Conservation (phyloP, 2,113 vertebrate species). For the Mormyrus lacerda region DNA sequence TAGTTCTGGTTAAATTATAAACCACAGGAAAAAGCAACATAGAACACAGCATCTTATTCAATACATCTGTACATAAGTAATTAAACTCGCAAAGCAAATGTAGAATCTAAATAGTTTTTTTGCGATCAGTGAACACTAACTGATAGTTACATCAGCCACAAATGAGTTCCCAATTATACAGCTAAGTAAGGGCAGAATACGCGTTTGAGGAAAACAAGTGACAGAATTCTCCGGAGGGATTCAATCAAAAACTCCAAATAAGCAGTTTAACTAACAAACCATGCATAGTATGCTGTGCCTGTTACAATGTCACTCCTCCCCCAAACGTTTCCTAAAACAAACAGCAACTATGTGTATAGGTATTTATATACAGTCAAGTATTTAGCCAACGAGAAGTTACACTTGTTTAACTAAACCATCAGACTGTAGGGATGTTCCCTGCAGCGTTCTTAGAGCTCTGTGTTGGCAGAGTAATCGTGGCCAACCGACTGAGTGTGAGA, state of each 20-base stretch:
- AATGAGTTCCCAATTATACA: background rate
- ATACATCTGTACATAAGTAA: background rate
- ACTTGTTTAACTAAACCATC: background rate
- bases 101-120: background rate
- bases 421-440: background rate
- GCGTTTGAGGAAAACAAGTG: background rate
- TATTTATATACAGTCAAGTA: background rate
- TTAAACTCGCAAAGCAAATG: background rate
- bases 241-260: background rate
- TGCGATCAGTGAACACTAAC: background rate
- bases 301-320: background rate
- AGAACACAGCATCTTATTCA: background rate
- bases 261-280: background rate
- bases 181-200: background rate
- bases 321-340: background rate
- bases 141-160: background rate
- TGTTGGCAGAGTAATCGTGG: background rate
- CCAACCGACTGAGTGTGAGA: background rate
- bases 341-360: background rate
- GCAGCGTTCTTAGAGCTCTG: background rate
- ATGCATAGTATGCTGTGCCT: background rate
- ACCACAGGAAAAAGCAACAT: background rate
- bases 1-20: background rate
- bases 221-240: background rate
- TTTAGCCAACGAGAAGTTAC: background rate